A percentile compares a stretch with the other conserved stretches of the same genome.
phyloP scores from a whole-genome alignment of 2,113 vertebrate genomes.

The zebrafish (Danio rerio) region GRCz12tu NC_133197.1:40242501-40243000 shows the following conservation, averaged over 20 bases:
- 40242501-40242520: too few relatives aligned
- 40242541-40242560: not conserved
- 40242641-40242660: not conserved
- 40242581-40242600: constrained; percentile 12
- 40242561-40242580: not conserved
- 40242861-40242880: too few relatives aligned
- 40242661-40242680: not conserved
- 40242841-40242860: too few relatives aligned
- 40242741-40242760: constrained; percentile 7
- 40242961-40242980: too few relatives aligned
- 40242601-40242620: not conserved
- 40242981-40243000: too few relatives aligned
- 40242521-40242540: too few relatives aligned
- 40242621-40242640: constrained; percentile 4
- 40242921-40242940: too few relatives aligned
- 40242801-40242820: too few relatives aligned
- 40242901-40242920: too few relatives aligned
- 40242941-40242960: too few relatives aligned
- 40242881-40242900: too few relatives aligned
- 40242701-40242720: not conserved
- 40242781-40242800: not conserved
- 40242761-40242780: constrained; percentile 4
- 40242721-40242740: not conserved
- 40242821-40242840: too few relatives aligned
- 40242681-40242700: not conserved